Conservation (phyloP, 2,797 vertebrate genomes). For the Pseudochirops corinnae region DNA sequence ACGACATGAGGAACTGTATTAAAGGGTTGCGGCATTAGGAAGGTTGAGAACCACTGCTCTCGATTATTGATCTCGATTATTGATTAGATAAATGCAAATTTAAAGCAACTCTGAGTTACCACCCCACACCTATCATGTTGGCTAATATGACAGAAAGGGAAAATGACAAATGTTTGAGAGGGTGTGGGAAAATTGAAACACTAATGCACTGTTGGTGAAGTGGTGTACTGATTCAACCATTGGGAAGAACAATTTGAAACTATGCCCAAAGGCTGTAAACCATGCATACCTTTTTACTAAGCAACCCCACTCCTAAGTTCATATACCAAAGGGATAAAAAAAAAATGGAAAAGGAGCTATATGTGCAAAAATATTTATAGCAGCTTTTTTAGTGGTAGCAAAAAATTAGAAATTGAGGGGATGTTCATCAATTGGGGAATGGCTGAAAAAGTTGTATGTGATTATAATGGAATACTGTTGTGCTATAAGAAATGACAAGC, state of each 20-base stretch:
- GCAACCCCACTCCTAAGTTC: background rate
- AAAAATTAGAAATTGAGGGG: background rate
- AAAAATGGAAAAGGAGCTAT: background rate
- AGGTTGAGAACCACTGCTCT: no score
- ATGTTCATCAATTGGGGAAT: background rate
- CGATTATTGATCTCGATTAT: no score
- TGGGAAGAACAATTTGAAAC: background rate
- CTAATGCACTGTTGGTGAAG: background rate
- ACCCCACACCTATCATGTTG: no score
- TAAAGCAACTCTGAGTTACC: no score
- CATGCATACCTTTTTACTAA: background rate
- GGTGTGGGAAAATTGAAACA: no score
- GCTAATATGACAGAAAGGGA: no score
- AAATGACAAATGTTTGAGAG: no score
- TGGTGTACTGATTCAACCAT: background rate
- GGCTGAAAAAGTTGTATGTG: background rate
- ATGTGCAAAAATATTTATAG: background rate
- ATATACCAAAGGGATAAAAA: background rate
- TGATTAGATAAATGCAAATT: no score
- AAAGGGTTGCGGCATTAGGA: no score
- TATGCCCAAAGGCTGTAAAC: background rate
- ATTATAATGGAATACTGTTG: background rate
- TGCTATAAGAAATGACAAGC: no score
- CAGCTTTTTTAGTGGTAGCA: background rate
- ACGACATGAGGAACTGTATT: no score